Evolutionary conservation across 2,888 invertebrate genomes (phyloP).

Genomic region (Agriopis leucophaearia): DNA sequence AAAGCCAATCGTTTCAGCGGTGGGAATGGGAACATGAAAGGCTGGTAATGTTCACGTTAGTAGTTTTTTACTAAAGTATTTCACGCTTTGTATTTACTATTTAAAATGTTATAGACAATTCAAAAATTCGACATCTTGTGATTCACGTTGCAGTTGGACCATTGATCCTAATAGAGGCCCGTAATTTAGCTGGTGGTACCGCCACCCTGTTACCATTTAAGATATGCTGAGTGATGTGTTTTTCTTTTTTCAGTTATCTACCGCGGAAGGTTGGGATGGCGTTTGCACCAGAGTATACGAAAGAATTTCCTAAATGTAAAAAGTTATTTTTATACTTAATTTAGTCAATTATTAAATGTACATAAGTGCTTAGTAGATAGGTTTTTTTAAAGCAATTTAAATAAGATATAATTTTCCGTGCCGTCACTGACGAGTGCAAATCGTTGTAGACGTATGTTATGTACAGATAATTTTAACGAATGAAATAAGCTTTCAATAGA

Average conservation of each 20-base stretch:
- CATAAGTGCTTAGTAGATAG: neutral
- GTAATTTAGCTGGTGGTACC: no score
- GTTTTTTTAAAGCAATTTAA: neutral
- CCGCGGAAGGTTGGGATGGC: slow-evolving; percentile 29
- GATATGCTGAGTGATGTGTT: neutral
- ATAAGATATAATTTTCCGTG: neutral
- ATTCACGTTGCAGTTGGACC: no score
- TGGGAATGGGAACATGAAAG: no score
- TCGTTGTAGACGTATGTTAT: no score
- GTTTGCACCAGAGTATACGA: slow-evolving; percentile 31
- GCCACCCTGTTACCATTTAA: no score
- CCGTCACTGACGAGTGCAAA: neutral
- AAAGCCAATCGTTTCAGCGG: no score
- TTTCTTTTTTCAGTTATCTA: slow-evolving; percentile 22
- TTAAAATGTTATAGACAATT: no score
- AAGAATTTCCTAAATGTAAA: slow-evolving; percentile 4
- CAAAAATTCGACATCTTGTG: no score
- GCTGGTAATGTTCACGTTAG: no score
- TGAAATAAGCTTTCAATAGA: neutral
- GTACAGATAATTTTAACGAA: neutral
- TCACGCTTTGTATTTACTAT: no score
- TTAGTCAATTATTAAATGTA: neutral
- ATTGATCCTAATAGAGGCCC: no score
- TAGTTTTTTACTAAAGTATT: no score
- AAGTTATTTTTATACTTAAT: neutral